Evolutionary conservation across 2,888 invertebrate genomes (phyloP).

Genomic region (Hypomecis atomaria): DNA sequence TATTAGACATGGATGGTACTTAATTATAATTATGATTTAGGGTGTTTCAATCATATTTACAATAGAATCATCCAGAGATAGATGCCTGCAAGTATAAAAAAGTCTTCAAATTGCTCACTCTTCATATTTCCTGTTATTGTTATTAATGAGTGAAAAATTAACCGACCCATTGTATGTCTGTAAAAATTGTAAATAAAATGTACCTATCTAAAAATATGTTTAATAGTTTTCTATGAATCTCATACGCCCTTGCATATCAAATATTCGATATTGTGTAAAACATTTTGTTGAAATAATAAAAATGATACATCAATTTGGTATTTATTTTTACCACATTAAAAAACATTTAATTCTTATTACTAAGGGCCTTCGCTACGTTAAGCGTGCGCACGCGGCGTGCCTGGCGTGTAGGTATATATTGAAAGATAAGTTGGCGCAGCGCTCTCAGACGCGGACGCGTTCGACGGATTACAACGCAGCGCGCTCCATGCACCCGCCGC

Average conservation of each 20-base stretch:
- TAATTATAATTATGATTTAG: background rate
- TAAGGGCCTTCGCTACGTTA: no score
- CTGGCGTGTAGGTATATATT: no score
- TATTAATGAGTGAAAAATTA: background rate
- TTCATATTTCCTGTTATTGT: background rate
- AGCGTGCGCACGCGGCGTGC: no score
- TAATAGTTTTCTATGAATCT: constrained; percentile 22
- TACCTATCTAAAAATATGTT: constrained; percentile 6
- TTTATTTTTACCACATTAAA: background rate
- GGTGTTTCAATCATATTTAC: constrained; percentile 1
- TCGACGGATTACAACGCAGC: no score
- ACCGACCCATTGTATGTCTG: background rate
- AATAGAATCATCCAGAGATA: background rate
- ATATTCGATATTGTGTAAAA: constrained; percentile 33
- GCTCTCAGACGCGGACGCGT: no score
- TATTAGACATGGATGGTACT: constrained; percentile 2
- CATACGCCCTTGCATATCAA: constrained; percentile 35
- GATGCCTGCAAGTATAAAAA: background rate
- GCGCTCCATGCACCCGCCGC: no score
- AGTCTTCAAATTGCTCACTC: background rate
- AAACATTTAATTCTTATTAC: background rate
- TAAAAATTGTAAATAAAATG: constrained; percentile 23
- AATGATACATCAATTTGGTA: constrained; percentile 12
- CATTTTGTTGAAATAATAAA: constrained; percentile 42
- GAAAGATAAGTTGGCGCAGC: no score